phyloP scores from a whole-genome alignment of 2,113 vertebrate genomes.

The Poeciliopsis occidentalis region DNA sequence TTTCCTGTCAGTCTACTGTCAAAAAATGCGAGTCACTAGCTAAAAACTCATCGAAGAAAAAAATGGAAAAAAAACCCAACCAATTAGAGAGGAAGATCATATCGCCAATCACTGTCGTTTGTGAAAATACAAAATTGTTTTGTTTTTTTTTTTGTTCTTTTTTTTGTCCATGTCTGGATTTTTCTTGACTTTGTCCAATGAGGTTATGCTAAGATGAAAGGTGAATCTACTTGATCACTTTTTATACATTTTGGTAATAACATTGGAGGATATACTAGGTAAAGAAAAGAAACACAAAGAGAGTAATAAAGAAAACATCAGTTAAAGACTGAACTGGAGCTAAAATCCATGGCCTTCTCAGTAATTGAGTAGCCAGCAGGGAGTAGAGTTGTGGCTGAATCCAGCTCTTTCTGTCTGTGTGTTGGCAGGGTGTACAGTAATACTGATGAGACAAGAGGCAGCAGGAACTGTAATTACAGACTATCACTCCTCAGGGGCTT shows the following conservation, averaged over 20 bases:
- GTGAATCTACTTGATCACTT: neutral
- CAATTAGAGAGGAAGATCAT: too few species aligned
- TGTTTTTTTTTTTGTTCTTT: too few species aligned
- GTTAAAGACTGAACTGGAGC: neutral
- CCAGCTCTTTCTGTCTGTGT: conserved; percentile 1
- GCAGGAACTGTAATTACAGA: conserved; percentile 47
- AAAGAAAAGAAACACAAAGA: neutral
- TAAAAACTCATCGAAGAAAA: too few species aligned
- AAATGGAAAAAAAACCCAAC: too few species aligned
- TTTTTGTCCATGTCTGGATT: too few species aligned
- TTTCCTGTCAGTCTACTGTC: too few species aligned
- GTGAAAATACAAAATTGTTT: too few species aligned
- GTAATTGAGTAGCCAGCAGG: conserved; percentile 9
- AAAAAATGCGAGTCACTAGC: too few species aligned
- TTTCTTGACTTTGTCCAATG: too few species aligned
- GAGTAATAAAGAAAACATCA: neutral
- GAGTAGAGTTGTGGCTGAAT: conserved; percentile 5
- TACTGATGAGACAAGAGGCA: conserved; percentile 30
- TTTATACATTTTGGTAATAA: neutral
- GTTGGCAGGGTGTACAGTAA: conserved; percentile 14
- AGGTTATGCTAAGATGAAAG: neutral
- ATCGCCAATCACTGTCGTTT: too few species aligned
- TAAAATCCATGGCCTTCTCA: neutral
- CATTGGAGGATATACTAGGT: neutral
- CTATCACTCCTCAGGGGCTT: conserved; percentile 20